These are phyloP conservation scores for Varanus salvator DNA, from an alignment of 2,113 vertebrate species.

Conservation along the genomic window DNA sequence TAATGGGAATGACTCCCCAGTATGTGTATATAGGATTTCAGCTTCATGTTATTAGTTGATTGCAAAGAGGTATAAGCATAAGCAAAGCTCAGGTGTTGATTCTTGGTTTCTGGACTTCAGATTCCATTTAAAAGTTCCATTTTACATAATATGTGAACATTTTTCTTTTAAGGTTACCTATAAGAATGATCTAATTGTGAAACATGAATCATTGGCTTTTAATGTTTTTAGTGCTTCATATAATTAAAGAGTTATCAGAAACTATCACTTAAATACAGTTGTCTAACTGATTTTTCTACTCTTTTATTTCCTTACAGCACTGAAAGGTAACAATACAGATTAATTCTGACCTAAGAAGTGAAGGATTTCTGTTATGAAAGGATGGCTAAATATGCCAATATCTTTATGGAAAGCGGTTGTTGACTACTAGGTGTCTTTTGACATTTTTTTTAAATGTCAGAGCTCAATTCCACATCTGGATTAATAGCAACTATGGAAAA, in stretches of 20 bases:
- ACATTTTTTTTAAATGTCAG: slow-evolving; percentile 73
- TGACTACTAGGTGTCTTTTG: slow-evolving; percentile 29
- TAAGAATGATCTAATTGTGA: neutral
- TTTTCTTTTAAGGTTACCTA: neutral
- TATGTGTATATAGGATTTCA: no score
- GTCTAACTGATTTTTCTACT: neutral
- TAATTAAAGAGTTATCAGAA: neutral
- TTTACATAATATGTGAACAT: neutral
- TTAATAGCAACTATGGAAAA: slow-evolving; percentile 80
- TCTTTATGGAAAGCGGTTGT: slow-evolving; percentile 43
- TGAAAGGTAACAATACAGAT: slow-evolving; percentile 20
- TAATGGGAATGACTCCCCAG: no score
- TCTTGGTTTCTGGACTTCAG: neutral
- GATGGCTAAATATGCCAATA: neutral
- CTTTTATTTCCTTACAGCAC: slow-evolving; percentile 40
- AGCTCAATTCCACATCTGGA: slow-evolving; percentile 68
- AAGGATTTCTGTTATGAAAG: slow-evolving; percentile 32
- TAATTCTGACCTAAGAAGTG: slow-evolving; percentile 30
- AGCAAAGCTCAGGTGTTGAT: neutral
- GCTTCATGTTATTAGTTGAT: neutral
- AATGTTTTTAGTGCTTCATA: neutral
- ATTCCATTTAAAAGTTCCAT: neutral
- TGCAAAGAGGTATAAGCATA: neutral
- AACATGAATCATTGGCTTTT: neutral
- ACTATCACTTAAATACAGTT: neutral